Evolutionary conservation across 2,888 invertebrate species (phyloP), one percentile per base, ranked within the genome.

Genomic region (Cephalotes varians): DNA sequence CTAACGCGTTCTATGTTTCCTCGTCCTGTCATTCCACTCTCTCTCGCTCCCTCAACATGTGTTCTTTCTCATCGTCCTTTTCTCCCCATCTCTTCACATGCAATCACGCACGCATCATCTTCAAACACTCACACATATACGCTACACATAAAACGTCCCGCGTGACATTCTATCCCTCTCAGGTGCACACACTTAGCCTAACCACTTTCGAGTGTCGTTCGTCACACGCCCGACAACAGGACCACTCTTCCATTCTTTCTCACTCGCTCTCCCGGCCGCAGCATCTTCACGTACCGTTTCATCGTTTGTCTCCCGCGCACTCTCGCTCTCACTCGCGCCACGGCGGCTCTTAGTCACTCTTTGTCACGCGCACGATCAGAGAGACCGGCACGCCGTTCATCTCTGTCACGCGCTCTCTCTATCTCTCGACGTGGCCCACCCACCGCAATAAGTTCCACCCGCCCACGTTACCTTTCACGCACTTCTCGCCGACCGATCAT

Each of bases 381-480:
- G 21, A 44, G 44, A 85, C 81, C 85, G 83, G 81, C 81, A 64
- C 79, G 81, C 74, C 58, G 65, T 73, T 83, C 80, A 60, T 84
- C 90, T 85, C 84, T 84, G 83, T 84, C 74, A 76, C 83, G 80
- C 86, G 83, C 73, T 82, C 84, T 72, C 87, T 72, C 87, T 85
- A 81, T 82, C 84, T 72, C 85, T 72, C 85, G 86, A 73, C 82
- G 86, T 85, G 88, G 90, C 87, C 91, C 91, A 91, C 92, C 92
- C 92, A 92, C 91, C 86, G 87, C 88, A 90, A 90, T 90, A 91
- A 89, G 90, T 92, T 90, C 88, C 92, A 92, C 91, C 91, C 92
- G 92, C 92, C 92, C 92, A 92, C 92, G 90, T 90, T 89, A 87
- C 88, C 89, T 90, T 89, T 90, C 89, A 88, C 91, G 89, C 89